Evolutionary conservation across 2,888 invertebrate species (phyloP).

Genomic region (Hypena proboscidalis): DNA sequence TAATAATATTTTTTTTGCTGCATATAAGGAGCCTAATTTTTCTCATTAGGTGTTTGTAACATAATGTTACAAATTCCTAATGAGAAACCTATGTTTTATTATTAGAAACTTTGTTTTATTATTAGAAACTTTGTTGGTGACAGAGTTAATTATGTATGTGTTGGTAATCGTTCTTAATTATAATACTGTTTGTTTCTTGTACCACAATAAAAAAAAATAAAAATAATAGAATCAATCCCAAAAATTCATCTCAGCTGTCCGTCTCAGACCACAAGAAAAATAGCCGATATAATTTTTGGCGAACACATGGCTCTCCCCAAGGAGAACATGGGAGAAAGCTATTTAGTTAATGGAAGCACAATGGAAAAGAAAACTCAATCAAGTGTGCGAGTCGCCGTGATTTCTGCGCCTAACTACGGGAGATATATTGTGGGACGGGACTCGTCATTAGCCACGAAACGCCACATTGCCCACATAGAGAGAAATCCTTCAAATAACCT

Average conservation of each 20-base stretch:
- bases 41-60: too few species aligned
- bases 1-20: too few species aligned
- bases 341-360: constrained; percentile 81
- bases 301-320: constrained; percentile 72
- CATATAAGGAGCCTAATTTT: too few species aligned
- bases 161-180: too few species aligned
- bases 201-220: too few species aligned
- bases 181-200: too few species aligned
- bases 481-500: constrained; percentile 70
- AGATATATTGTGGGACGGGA: constrained; percentile 76
- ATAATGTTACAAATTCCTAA: too few species aligned
- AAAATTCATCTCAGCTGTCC: constrained; percentile 33
- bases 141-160: too few species aligned
- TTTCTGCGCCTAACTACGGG: constrained; percentile 81
- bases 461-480: constrained; percentile 63
- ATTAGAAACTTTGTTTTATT: too few species aligned
- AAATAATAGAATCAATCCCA: constrained; percentile 21
- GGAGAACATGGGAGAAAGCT: constrained; percentile 71
- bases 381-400: constrained; percentile 79
- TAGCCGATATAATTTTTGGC: constrained; percentile 74
- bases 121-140: too few species aligned
- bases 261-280: constrained; percentile 61
- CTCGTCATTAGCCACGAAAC: constrained; percentile 75
- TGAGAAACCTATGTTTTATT: too few species aligned
- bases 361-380: constrained; percentile 83